These are phyloP conservation scores for Isurus oxyrinchus DNA, from an alignment of 2,113 vertebrate genomes.

Conservation along the genomic window DNA sequence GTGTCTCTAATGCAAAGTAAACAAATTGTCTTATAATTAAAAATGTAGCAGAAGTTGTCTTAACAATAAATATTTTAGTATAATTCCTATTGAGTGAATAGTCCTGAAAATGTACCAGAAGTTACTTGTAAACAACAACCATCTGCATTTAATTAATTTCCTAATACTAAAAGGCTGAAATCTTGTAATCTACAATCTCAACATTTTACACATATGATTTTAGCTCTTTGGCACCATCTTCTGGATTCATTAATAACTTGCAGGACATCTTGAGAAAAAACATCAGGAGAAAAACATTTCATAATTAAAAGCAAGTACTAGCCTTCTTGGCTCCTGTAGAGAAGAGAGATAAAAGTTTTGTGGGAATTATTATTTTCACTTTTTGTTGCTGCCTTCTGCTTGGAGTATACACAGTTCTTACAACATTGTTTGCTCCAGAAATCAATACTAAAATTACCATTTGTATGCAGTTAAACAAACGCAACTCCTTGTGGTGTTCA, in stretches of 20 bases:
- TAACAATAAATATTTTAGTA: background rate
- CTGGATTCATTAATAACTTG: conserved; percentile 14
- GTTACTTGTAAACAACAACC: background rate
- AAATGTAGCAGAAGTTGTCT: background rate
- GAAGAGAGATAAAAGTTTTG: background rate
- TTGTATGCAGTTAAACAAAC: background rate
- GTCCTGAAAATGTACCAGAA: background rate
- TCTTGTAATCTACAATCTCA: background rate
- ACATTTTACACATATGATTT: background rate
- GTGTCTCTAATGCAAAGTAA: background rate
- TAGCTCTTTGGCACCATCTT: conserved; percentile 35
- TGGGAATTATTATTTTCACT: background rate
- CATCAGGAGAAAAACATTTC: background rate
- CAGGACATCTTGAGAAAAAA: background rate
- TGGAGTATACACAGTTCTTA: background rate
- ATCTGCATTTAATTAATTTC: background rate
- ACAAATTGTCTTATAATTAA: background rate
- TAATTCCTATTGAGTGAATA: background rate
- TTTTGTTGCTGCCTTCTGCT: background rate
- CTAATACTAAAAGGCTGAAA: background rate
- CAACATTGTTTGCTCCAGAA: background rate
- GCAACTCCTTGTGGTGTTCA: background rate
- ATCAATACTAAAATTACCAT: background rate
- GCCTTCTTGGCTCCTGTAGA: background rate
- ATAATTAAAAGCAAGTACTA: background rate